Evolutionary conservation across 2,113 vertebrate genomes (phyloP), one percentile per base, ranked within the genome.

Genomic region (Coreoperca whiteheadi): DNA sequence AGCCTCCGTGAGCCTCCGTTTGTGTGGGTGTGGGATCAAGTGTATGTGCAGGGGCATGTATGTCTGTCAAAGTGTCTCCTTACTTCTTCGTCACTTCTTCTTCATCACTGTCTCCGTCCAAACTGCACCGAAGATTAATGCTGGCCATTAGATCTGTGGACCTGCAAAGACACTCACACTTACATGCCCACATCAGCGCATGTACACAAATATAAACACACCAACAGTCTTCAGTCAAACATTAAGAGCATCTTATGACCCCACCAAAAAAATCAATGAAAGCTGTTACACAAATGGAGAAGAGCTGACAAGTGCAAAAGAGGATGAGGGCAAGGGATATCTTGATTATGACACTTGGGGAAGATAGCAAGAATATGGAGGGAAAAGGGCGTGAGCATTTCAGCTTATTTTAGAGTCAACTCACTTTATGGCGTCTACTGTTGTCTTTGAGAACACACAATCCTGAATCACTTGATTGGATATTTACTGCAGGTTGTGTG

Each of bases 211-310:
- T 77, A 86, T 70, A 79, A 85, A 81, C 83, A 57, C 79, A 76
- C 60, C 2, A 79, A 76, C n/a, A 37, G 71, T 77, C 80, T 70
- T 87, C 63, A 82, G 79, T 48, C 78, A 30, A 72, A 76, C 86
- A 87, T 91, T 71, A 87, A 81, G 43, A 85, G 70, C 83, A 86
- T 77, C 83, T 86, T 68, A 80, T 86, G 77, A 78, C 56, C 73
- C 69, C 48, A 72, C 16, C 18, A 63, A 82, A 84, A 76, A 91
- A 88, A 91, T 93, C 87, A 87, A 88, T 90, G 59, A 78, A 88
- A 77, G 64, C 87, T 51, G 69, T 86, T 84, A 59, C 82, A 80
- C 63, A 87, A 89, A 86, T 81, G 81, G 79, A 79, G 65, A 82
- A 77, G 66, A 81, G 66, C 51, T 82, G 88, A 87, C 50, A 75